Conservation (phyloP, 2,888 invertebrate species). For the Diaphora mendica region DNA sequence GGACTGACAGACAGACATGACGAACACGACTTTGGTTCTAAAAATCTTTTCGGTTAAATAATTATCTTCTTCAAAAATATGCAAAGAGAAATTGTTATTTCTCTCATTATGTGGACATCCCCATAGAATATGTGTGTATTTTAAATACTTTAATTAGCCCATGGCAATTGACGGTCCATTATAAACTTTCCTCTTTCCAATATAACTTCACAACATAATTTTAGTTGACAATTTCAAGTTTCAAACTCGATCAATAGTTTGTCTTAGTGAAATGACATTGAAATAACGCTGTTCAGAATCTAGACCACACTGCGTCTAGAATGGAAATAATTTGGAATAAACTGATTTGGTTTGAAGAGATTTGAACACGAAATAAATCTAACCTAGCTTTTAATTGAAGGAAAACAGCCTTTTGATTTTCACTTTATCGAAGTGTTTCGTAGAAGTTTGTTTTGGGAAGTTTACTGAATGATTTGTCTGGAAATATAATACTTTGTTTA, state of each 20-base stretch:
- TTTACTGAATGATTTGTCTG: not conserved
- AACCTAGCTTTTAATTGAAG: not conserved
- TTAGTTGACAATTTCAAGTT: constrained; percentile 2
- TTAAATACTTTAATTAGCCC: not conserved
- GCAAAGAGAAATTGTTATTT: too few species aligned
- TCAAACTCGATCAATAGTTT: constrained; percentile 6
- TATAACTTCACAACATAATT: constrained; percentile 3
- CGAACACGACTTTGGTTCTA: too few species aligned
- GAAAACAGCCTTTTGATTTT: not conserved
- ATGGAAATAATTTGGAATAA: not conserved
- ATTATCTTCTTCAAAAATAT: too few species aligned
- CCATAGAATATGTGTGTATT: too few species aligned
- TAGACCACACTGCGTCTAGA: not conserved
- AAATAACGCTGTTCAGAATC: not conserved
- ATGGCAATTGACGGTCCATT: not conserved
- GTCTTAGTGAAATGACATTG: not conserved
- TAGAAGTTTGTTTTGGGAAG: not conserved
- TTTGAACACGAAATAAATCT: not conserved
- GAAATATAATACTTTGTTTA: not conserved
- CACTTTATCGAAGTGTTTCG: not conserved
- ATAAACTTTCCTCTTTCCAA: constrained; percentile 10
- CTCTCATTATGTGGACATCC: too few species aligned
- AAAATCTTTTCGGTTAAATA: too few species aligned
- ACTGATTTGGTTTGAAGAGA: not conserved
- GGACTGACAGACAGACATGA: too few species aligned